These are phyloP conservation scores for Oryctes rhinoceros DNA, from an alignment of 1,140 invertebrate genomes.

Conservation along the genomic window DNA sequence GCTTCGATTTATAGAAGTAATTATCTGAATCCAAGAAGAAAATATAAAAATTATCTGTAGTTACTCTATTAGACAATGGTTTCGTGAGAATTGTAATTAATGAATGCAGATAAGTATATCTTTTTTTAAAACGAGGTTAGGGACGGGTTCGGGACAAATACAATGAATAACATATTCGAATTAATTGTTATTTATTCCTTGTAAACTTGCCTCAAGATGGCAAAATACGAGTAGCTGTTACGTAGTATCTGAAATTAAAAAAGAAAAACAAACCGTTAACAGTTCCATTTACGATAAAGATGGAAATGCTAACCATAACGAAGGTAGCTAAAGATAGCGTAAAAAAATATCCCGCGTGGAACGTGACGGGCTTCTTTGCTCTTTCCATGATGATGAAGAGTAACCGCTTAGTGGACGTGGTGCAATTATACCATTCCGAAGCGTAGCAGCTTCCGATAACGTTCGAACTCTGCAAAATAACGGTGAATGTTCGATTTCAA, in stretches of 20 bases:
- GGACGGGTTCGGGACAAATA: too few species aligned
- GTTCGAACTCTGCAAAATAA: not conserved
- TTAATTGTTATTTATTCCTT: not conserved
- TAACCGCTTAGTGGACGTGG: not conserved
- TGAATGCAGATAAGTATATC: too few species aligned
- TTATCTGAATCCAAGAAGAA: too few species aligned
- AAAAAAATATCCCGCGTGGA: slow-evolving; percentile 24
- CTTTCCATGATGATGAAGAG: slow-evolving; percentile 22
- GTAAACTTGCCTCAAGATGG: slow-evolving; percentile 15
- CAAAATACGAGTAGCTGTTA: slow-evolving; percentile 24
- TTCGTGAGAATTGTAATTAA: too few species aligned
- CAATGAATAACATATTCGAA: too few species aligned
- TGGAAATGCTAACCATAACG: not conserved
- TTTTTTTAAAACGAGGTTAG: too few species aligned
- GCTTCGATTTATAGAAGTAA: too few species aligned
- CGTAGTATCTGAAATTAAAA: slow-evolving; percentile 25
- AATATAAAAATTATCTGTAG: too few species aligned
- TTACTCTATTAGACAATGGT: too few species aligned
- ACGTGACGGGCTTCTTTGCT: not conserved
- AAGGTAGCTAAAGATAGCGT: slow-evolving; percentile 2
- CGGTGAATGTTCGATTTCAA: not conserved
- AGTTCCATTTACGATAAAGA: not conserved
- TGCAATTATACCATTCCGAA: slow-evolving; percentile 2
- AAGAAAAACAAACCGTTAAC: not conserved
- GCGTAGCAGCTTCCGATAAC: not conserved